phyloP scores from a whole-genome alignment of 2,888 invertebrate species.

The Nemotelus nigrinus region DNA sequence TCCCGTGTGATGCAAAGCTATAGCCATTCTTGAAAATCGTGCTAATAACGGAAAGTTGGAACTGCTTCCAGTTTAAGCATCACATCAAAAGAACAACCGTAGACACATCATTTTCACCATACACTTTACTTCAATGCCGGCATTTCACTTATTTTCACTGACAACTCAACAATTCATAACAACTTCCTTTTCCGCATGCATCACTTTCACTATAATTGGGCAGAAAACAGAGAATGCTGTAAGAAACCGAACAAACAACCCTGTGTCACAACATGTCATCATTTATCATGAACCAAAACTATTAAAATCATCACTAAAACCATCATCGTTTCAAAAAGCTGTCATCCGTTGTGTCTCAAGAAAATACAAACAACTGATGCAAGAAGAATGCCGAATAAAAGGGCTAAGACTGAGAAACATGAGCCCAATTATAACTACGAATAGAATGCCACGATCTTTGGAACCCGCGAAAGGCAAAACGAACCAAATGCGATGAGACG shows the following conservation, averaged over 20 bases:
- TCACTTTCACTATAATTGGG: conserved; percentile 34
- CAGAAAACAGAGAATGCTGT: neutral
- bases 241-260: neutral
- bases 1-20: too few species aligned
- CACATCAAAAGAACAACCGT: too few species aligned
- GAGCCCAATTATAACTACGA: neutral
- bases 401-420: conserved; percentile 12
- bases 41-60: too few species aligned
- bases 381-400: conserved; percentile 6
- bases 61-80: too few species aligned
- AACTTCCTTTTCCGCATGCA: neutral
- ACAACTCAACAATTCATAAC: neutral
- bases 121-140: too few species aligned
- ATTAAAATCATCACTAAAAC: conserved; percentile 25
- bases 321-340: conserved; percentile 16
- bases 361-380: conserved; percentile 26
- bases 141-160: too few species aligned
- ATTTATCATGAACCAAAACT: conserved; percentile 29
- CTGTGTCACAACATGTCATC: conserved; percentile 42
- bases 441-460: neutral
- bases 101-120: too few species aligned
- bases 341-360: conserved; percentile 21
- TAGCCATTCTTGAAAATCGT: too few species aligned
- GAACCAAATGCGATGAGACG: too few species aligned
- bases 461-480: conserved; percentile 8